phyloP scores from a whole-genome alignment of 2,888 invertebrate genomes.

The Chrysolina oricalcia region DNA sequence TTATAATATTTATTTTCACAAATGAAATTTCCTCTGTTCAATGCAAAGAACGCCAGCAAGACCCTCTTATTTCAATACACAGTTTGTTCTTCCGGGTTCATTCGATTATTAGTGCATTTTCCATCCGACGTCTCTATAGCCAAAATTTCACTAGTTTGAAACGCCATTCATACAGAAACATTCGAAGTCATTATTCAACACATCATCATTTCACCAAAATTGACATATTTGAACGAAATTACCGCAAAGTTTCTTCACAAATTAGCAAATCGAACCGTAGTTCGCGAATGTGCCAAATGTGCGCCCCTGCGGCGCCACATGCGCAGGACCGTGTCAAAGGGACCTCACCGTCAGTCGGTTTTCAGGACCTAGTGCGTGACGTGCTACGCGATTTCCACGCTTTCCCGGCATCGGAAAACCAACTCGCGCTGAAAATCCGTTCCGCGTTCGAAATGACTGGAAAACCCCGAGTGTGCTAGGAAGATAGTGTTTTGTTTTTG shows the following conservation, averaged over 20 bases:
- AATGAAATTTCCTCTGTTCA: too few species aligned
- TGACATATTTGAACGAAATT: slow-evolving; percentile 58
- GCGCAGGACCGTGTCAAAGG: slow-evolving; percentile 72
- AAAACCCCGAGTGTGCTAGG: neutral
- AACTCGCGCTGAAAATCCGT: neutral
- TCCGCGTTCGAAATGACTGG: neutral
- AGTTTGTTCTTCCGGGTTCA: slow-evolving; percentile 25
- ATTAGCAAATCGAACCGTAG: slow-evolving; percentile 70
- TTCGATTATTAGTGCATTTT: slow-evolving; percentile 1
- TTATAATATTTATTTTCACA: too few species aligned
- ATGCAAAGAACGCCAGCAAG: too few species aligned
- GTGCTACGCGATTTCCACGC: slow-evolving; percentile 38
- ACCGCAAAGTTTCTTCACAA: slow-evolving; percentile 63
- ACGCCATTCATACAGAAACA: neutral
- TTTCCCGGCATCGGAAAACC: slow-evolving; percentile 11
- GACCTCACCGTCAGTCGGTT: slow-evolving; percentile 70
- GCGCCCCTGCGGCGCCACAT: slow-evolving; percentile 68
- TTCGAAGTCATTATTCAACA: slow-evolving; percentile 34
- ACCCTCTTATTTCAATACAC: slow-evolving; percentile 11
- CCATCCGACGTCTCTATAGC: neutral
- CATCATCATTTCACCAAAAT: slow-evolving; percentile 49
- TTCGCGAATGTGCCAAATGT: slow-evolving; percentile 69
- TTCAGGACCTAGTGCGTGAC: slow-evolving; percentile 63
- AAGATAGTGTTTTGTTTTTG: neutral
- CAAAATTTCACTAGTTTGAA: neutral